These are phyloP conservation scores for Exocentrus adspersus DNA, from an alignment of 2,888 invertebrate genomes.

Conservation along the genomic window DNA sequence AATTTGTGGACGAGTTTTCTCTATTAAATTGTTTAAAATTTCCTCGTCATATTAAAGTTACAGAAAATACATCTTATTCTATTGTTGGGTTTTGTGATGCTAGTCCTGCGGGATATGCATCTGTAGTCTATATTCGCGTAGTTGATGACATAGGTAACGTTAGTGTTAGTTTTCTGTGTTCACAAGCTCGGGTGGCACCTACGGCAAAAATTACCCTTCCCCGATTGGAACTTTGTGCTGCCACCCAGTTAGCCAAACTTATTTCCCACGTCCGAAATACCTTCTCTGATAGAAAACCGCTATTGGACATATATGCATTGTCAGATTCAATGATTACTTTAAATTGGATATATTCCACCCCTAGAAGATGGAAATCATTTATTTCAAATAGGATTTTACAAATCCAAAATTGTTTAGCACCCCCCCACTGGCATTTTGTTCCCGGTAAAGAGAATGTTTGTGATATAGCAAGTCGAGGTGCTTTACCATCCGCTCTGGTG, in stretches of 20 bases:
- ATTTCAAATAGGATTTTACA: background rate
- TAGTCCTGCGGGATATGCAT: background rate
- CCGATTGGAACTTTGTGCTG: background rate
- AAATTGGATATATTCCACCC: background rate
- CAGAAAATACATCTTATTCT: background rate
- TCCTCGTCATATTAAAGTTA: background rate
- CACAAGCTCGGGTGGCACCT: background rate
- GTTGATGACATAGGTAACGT: background rate
- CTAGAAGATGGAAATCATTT: background rate
- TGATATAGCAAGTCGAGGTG: background rate
- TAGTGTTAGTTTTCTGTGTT: background rate
- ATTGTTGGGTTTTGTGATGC: background rate
- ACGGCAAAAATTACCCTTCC: background rate
- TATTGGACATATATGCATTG: background rate
- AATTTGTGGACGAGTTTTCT: background rate
- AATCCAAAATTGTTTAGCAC: background rate
- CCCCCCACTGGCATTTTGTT: conserved; percentile 4
- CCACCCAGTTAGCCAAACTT: background rate
- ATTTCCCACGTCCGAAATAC: background rate
- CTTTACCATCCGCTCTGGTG: background rate
- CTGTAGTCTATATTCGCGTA: background rate
- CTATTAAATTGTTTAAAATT: background rate
- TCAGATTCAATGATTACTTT: background rate
- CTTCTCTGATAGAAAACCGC: background rate
- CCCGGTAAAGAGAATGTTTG: background rate